These are phyloP conservation scores for Pygoscelis adeliae DNA, from an alignment of 2,113 vertebrate species.

Conservation along the genomic window DNA sequence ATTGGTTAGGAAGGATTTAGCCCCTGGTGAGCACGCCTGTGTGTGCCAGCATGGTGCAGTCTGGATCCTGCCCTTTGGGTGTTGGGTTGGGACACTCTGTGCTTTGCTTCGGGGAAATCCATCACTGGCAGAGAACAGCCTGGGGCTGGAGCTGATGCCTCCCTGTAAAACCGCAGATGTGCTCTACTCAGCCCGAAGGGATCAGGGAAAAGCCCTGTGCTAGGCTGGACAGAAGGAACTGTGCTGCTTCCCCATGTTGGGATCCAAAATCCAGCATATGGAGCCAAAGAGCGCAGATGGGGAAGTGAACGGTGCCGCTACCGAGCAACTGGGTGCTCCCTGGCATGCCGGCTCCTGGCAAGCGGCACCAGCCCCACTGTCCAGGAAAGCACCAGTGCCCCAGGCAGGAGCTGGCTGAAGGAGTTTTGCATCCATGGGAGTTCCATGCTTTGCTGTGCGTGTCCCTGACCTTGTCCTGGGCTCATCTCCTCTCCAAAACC, in stretches of 20 bases:
- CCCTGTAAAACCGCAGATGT: rapidly evolving
- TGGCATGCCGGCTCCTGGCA: background rate
- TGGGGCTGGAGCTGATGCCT: rapidly evolving
- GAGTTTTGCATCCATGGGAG: background rate
- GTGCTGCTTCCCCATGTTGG: rapidly evolving
- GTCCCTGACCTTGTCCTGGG: background rate
- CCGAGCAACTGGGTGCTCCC: rapidly evolving
- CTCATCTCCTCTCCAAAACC: background rate
- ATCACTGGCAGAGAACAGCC: background rate
- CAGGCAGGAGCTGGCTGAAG: background rate
- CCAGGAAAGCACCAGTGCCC: background rate
- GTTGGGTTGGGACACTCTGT: rapidly evolving
- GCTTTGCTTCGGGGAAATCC: background rate
- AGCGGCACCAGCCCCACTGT: rapidly evolving
- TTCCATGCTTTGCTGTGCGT: background rate
- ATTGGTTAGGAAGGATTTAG: background rate
- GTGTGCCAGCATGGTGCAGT: rapidly evolving
- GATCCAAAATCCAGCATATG: rapidly evolving
- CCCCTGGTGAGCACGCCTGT: background rate
- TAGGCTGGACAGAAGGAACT: background rate
- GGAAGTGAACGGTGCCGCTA: rapidly evolving
- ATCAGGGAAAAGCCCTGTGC: background rate
- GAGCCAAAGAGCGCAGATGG: background rate
- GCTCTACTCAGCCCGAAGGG: rapidly evolving
- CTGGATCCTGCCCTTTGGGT: background rate